These are phyloP conservation scores for Drosophila virilis DNA, from an alignment of 1,140 invertebrate genomes.

Conservation along the genomic window DNA sequence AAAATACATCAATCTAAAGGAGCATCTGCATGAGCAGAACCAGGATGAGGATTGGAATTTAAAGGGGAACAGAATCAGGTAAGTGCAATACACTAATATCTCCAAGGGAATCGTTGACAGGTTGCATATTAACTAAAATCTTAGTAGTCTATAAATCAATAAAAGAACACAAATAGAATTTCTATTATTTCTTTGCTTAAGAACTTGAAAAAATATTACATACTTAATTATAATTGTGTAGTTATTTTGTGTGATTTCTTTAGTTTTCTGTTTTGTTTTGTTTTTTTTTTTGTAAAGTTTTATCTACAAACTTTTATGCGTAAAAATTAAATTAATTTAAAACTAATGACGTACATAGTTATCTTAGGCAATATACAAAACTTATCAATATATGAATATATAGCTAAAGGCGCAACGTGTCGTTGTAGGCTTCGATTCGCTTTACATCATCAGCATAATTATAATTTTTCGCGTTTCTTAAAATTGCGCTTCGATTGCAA, in stretches of 20 bases:
- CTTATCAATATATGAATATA: conserved; percentile 31
- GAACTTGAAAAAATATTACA: conserved; percentile 75
- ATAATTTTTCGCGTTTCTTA: conserved; percentile 92
- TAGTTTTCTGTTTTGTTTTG: too few relatives aligned
- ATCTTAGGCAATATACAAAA: conserved; percentile 33
- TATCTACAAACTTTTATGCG: conserved; percentile 56
- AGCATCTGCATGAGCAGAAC: too few relatives aligned
- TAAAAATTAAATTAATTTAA: conserved; percentile 17
- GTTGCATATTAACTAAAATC: too few relatives aligned
- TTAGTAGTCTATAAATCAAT: too few relatives aligned
- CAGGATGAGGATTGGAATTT: too few relatives aligned
- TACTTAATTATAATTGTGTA: conserved; percentile 23
- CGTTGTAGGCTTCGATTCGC: conserved; percentile 33
- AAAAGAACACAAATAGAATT: background rate
- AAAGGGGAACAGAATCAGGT: too few relatives aligned
- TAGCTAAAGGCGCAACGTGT: conserved; percentile 32
- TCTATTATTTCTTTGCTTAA: conserved; percentile 46
- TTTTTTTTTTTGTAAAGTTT: conserved; percentile 61
- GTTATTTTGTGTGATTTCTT: conserved; percentile 28
- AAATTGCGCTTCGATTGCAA: conserved; percentile 95
- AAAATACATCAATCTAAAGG: too few relatives aligned
- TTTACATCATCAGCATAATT: conserved; percentile 44
- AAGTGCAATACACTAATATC: too few relatives aligned
- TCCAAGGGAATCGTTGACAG: too few relatives aligned
- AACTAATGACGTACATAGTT: conserved; percentile 13